These are phyloP conservation scores for Tachypleus tridentatus DNA, from an alignment of 1,140 invertebrate genomes.

Conservation along the genomic window DNA sequence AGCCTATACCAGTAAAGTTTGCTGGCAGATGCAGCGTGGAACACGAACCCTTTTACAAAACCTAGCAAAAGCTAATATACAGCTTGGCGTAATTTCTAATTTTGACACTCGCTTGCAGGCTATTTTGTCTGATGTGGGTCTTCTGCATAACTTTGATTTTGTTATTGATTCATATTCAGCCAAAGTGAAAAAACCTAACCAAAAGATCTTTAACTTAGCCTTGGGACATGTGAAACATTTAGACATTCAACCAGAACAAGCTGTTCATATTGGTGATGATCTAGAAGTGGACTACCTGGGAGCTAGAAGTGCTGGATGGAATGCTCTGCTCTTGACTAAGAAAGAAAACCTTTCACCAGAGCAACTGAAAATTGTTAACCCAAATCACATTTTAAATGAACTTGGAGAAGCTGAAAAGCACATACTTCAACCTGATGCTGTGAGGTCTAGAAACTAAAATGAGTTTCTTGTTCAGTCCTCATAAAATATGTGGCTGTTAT, in stretches of 20 bases:
- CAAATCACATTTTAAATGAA: too few species aligned
- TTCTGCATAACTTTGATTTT: slow-evolving; percentile 62
- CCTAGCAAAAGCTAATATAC: slow-evolving; percentile 32
- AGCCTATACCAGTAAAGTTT: slow-evolving; percentile 48
- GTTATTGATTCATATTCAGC: slow-evolving; percentile 59
- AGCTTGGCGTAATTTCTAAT: slow-evolving; percentile 67
- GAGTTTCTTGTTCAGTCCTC: too few species aligned
- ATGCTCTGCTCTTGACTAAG: slow-evolving; percentile 45
- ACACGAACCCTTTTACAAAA: slow-evolving; percentile 46
- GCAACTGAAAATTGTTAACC: too few species aligned
- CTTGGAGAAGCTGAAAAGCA: too few species aligned
- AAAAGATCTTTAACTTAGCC: slow-evolving; percentile 58
- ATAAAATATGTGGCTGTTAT: too few species aligned
- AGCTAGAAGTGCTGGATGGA: slow-evolving; percentile 58
- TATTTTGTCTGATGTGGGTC: slow-evolving; percentile 48
- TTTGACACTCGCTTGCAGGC: slow-evolving; percentile 63
- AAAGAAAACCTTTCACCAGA: too few species aligned
- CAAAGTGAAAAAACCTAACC: slow-evolving; percentile 59
- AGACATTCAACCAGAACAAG: slow-evolving; percentile 39
- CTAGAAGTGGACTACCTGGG: slow-evolving; percentile 59
- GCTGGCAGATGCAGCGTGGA: slow-evolving; percentile 56
- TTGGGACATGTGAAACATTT: slow-evolving; percentile 32
- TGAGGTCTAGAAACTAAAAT: too few species aligned
- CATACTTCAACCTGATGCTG: too few species aligned
- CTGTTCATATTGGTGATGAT: slow-evolving; percentile 70